Percentiles rank a stretch among this genome's conserved stretches.
These are phyloP conservation scores for Holothuria glaberrima DNA, from an alignment of 35 echinoderm and acorn worm species.

Conservation along the genomic window DNA sequence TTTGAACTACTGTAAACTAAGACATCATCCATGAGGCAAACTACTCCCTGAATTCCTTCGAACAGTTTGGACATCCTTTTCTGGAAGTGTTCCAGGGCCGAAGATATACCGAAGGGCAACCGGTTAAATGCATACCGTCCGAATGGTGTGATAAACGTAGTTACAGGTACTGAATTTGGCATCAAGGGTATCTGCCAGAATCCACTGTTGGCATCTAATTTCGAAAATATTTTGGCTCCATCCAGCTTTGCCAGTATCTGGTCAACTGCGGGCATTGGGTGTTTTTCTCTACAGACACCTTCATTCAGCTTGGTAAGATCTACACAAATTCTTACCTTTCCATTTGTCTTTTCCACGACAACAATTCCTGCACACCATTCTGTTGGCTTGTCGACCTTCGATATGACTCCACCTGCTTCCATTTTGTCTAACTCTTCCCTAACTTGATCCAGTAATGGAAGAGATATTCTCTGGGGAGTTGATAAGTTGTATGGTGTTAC, in stretches of 20 bases:
- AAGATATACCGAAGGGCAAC: constrained; percentile 61
- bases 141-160: constrained; percentile 68
- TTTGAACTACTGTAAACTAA: constrained; percentile 47
- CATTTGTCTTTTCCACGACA: constrained; percentile 61
- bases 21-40: constrained; percentile 68
- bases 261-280: constrained; percentile 64
- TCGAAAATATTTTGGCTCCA: constrained; percentile 52
- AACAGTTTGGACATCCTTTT: constrained; percentile 60
- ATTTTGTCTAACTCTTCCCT: constrained; percentile 51
- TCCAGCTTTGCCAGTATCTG: constrained; percentile 35
- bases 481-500: not conserved
- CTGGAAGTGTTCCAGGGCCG: constrained; percentile 68
- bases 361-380: constrained; percentile 70
- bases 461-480: constrained; percentile 17
- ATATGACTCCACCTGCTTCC: constrained; percentile 62
- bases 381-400: constrained; percentile 59
- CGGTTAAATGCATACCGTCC: constrained; percentile 49
- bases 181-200: constrained; percentile 78
- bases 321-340: constrained; percentile 47
- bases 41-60: constrained; percentile 48
- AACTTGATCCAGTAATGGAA: constrained; percentile 30
- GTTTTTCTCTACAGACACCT: constrained; percentile 39
- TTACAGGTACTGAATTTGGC: constrained; percentile 15
- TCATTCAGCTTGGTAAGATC: constrained; percentile 69
- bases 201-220: constrained; percentile 62